These are phyloP conservation scores for Carcharodon carcharias DNA, from an alignment of 2,797 vertebrate genomes.

Conservation along the genomic window DNA sequence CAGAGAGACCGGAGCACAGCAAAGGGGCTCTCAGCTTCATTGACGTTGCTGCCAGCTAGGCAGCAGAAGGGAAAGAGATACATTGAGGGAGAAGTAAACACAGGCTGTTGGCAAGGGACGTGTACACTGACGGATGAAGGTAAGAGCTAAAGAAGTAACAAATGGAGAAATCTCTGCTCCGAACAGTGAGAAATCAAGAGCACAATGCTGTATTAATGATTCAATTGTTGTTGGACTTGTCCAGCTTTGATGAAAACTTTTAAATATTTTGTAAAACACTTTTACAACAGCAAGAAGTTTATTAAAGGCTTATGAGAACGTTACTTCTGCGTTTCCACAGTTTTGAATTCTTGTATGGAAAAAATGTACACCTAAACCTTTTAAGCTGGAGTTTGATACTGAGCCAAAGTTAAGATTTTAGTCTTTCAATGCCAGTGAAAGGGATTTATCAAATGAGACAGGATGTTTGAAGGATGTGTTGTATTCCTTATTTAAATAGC, in stretches of 20 bases:
- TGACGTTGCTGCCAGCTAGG: not conserved
- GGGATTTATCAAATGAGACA: not conserved
- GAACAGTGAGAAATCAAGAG: not conserved
- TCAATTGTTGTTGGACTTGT: not conserved
- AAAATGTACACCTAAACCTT: not conserved
- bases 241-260: not conserved
- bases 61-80: not conserved
- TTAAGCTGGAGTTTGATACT: not conserved
- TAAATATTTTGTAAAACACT: not conserved
- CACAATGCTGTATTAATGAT: not conserved
- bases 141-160: not conserved
- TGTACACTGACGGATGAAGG: not conserved
- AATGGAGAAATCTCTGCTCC: not conserved
- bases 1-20: not conserved
- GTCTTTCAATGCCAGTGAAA: not conserved
- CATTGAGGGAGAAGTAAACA: not conserved
- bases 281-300: not conserved
- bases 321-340: not conserved
- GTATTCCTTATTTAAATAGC: not conserved
- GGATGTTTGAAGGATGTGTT: not conserved
- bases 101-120: not conserved
- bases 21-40: not conserved
- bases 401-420: not conserved
- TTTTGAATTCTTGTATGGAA: not conserved
- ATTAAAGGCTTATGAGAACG: not conserved